Percentiles rank a stretch among this genome's conserved stretches.
phyloP scores from a whole-genome alignment of 2,113 vertebrate genomes.

The Protobothrops mucrosquamatus region DNA sequence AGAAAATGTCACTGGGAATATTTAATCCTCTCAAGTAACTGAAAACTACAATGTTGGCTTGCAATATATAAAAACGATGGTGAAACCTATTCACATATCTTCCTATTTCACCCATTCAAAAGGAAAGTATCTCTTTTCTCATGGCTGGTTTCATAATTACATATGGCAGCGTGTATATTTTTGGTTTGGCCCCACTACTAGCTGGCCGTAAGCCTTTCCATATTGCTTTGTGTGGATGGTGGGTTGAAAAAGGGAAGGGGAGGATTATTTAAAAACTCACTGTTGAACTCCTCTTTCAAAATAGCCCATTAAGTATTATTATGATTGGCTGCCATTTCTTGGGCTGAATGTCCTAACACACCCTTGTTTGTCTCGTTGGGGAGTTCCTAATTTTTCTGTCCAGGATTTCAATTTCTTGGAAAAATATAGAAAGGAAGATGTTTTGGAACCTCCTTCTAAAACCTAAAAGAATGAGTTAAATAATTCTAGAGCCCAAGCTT shows the following conservation, averaged over 20 bases:
- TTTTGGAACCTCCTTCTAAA: not conserved
- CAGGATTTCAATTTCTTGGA: not conserved
- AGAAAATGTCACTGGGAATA: not conserved
- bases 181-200: not conserved
- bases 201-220: not conserved
- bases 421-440: not conserved
- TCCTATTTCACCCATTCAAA: not conserved
- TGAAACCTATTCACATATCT: not conserved
- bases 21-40: not conserved
- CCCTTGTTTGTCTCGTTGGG: not conserved
- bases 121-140: not conserved
- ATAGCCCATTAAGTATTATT: not conserved
- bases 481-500: not conserved
- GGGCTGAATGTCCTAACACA: not conserved
- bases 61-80: not conserved
- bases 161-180: not conserved
- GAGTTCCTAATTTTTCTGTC: not conserved
- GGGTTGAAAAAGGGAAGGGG: not conserved
- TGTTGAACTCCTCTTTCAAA: not conserved
- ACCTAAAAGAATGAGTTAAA: not conserved
- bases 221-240: not conserved
- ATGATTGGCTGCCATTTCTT: not conserved
- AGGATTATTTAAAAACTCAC: not conserved
- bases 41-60: not conserved
- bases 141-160: not conserved